These are phyloP conservation scores for Alloscopus bannaensis DNA, from an alignment of 2,888 invertebrate species.

Conservation along the genomic window DNA sequence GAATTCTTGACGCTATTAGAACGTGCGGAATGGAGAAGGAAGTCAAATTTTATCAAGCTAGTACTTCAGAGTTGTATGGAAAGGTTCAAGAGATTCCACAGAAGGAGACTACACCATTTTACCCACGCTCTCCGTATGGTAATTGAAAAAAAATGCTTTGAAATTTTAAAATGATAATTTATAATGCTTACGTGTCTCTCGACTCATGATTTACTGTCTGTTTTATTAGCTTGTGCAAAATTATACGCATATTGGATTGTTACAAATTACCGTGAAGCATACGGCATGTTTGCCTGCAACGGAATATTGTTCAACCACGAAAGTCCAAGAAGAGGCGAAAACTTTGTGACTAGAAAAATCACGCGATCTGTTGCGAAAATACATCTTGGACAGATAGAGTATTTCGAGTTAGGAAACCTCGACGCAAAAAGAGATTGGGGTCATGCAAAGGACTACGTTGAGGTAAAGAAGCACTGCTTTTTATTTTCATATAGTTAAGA, in stretches of 20 bases:
- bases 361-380: slow-evolving; percentile 99
- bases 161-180: too few species aligned
- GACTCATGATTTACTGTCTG: too few species aligned
- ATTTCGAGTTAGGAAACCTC: slow-evolving; percentile 93
- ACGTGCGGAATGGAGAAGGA: slow-evolving; percentile 89
- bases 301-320: slow-evolving; percentile 98
- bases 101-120: slow-evolving; percentile 95
- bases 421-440: slow-evolving; percentile 85
- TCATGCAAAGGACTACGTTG: slow-evolving; percentile 95
- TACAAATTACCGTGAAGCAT: slow-evolving; percentile 96
- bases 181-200: too few species aligned
- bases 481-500: background rate
- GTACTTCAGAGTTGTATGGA: slow-evolving; percentile 96
- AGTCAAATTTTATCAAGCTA: slow-evolving; percentile 95
- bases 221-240: slow-evolving; percentile 92
- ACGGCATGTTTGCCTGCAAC: slow-evolving; percentile 96
- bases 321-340: slow-evolving; percentile 96
- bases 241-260: slow-evolving; percentile 98
- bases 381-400: slow-evolving; percentile 88
- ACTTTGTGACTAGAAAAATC: slow-evolving; percentile 98
- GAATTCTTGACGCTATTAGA: slow-evolving; percentile 93
- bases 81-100: slow-evolving; percentile 95
- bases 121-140: slow-evolving; percentile 98
- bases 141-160: slow-evolving; percentile 74
- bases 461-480: slow-evolving; percentile 80